phyloP scores from a whole-genome alignment of 2,888 invertebrate species.

The Coronaproctus castanopsis region DNA sequence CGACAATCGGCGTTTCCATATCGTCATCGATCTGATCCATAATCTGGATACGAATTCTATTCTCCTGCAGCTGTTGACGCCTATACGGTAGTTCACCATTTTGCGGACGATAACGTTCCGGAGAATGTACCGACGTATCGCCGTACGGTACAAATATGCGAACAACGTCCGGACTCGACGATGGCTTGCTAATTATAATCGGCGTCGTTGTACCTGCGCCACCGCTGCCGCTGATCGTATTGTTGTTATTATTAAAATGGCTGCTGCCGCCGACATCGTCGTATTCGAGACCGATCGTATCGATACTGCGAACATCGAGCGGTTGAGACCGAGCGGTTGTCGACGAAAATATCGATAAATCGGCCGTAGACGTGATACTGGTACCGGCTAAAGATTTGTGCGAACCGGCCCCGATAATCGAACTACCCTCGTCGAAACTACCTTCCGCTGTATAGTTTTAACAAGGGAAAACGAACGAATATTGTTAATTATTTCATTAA shows the following conservation, averaged over 20 bases:
- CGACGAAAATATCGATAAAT: constrained; percentile 54
- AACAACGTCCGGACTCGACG: constrained; percentile 42
- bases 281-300: constrained; percentile 41
- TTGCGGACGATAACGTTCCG: constrained; percentile 7
- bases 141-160: constrained; percentile 60
- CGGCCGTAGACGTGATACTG: constrained; percentile 63
- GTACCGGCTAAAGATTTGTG: constrained; percentile 62
- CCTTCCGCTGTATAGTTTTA: constrained; percentile 43
- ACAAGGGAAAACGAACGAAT: constrained; percentile 18
- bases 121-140: constrained; percentile 19
- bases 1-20: constrained; percentile 8
- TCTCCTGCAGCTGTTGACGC: too few species aligned
- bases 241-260: constrained; percentile 17
- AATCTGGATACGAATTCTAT: constrained; percentile 8
- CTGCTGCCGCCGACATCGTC: constrained; percentile 29
- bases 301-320: constrained; percentile 54
- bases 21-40: constrained; percentile 9
- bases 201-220: constrained; percentile 40
- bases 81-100: constrained; percentile 6
- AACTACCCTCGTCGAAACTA: constrained; percentile 45
- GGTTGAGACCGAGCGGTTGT: constrained; percentile 51
- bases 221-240: too few species aligned
- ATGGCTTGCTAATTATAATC: constrained; percentile 12
- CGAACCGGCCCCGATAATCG: constrained; percentile 44
- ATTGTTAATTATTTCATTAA: background rate